Evolutionary conservation across 2,888 invertebrate genomes (phyloP), one percentile per base, ranked within the genome.

Genomic region (Graphium colonna): DNA sequence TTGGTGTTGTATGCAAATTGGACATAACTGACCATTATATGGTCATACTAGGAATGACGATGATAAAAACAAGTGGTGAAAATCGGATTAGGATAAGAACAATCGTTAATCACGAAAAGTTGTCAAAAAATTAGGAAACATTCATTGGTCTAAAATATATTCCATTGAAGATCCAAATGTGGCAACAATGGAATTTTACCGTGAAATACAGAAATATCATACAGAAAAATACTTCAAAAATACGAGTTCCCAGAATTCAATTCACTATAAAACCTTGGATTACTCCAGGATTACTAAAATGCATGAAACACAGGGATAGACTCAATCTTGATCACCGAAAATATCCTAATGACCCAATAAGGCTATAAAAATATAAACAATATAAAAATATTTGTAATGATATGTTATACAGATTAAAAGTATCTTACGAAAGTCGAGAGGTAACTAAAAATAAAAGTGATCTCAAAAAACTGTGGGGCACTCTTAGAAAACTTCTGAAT

Each of bases 261-360:
- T 31, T 5, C 10, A 31, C 31, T 9, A 7, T 31, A 9, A 45
- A 45, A 33, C 45, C 45, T 7, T 45, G 45, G 45, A 45, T 45
- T 9, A 45, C 45, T 1, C 31, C 45, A 3, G 45, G 45, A 0
- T 12, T 45, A 16, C n/a, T n/a, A 0, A 31, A 33, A 15, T 43
- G 43, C 15, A 43, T 43, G 26, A 15, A 15, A 9, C 43, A 43
- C 8, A 12, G 43, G 1, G 45, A 45, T 3, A 31, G 13, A 16
- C 16, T 44, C 26, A 28, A 44, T 16, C 16, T 31, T 15, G 43
- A 13, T 5, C 28, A 28, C n/a, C 31, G 43, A 0, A 43, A 43
- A 26, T 13, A 15, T 10, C 43, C 43, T 9, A 15, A 28, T 1
- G 43, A 43, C 26, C 43, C 43, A 1, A 26, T 28, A 9, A 26